Conservation (phyloP, 2,113 vertebrate species). For the Pseudorasbora parva region DNA sequence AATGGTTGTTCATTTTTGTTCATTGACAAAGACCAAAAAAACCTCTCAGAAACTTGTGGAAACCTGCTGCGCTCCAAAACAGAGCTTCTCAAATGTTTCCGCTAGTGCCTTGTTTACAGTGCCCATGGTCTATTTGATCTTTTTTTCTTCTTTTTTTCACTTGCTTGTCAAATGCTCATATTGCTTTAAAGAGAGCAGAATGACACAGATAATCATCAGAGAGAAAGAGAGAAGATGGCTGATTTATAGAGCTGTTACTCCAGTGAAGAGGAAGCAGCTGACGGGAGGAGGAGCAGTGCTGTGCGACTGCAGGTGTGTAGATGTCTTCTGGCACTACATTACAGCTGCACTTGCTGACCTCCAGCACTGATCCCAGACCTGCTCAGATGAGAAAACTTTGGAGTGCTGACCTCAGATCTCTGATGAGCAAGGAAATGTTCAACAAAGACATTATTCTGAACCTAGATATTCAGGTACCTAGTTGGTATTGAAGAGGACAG, state of each 20-base stretch:
- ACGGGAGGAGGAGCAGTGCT: neutral
- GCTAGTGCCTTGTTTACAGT: neutral
- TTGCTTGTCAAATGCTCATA: constrained; percentile 5
- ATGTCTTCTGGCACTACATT: constrained; percentile 41
- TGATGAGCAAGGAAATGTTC: neutral
- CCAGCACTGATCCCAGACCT: neutral
- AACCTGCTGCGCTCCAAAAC: neutral
- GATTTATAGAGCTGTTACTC: constrained; percentile 26
- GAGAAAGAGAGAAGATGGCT: constrained; percentile 8
- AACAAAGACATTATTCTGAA: neutral
- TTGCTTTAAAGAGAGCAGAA: constrained; percentile 2
- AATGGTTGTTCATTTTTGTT: neutral
- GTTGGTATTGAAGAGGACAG: neutral
- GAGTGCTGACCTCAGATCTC: neutral
- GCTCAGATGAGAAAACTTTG: neutral
- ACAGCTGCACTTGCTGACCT: constrained; percentile 1
- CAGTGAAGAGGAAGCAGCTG: constrained; percentile 6
- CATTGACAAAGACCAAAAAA: neutral
- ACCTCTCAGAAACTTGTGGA: neutral
- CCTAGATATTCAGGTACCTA: neutral
- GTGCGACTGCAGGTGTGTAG: constrained; percentile 22
- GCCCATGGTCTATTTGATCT: neutral
- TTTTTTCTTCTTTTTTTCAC: neutral
- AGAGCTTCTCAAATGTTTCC: neutral
- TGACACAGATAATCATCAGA: constrained; percentile 1